These are phyloP conservation scores for Pheosia gnoma DNA, from an alignment of 2,888 invertebrate species.

Conservation along the genomic window DNA sequence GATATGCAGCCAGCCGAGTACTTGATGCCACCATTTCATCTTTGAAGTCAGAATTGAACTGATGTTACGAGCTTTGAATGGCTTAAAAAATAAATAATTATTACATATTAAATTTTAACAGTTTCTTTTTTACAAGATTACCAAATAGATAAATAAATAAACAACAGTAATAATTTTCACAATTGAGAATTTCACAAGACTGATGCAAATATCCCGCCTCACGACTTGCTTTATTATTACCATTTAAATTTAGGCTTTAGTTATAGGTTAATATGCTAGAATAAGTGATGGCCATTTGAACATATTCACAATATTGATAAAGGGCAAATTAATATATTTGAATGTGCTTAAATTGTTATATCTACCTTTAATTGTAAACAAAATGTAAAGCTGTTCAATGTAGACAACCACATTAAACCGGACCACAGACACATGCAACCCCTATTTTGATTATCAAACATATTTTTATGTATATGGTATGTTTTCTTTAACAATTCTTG, in stretches of 20 bases:
- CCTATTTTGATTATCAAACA: constrained; percentile 48
- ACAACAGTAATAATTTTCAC: constrained; percentile 80
- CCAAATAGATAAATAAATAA: constrained; percentile 78
- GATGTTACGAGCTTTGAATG: constrained; percentile 47
- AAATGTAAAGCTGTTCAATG: constrained; percentile 50
- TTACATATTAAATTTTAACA: constrained; percentile 49
- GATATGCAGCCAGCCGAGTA: constrained; percentile 74
- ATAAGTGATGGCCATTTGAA: constrained; percentile 65
- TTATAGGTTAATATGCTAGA: constrained; percentile 68
- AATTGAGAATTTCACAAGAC: constrained; percentile 83
- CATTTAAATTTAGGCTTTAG: constrained; percentile 79
- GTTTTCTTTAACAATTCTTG: constrained; percentile 66
- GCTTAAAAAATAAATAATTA: constrained; percentile 44
- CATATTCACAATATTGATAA: constrained; percentile 48
- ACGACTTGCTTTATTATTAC: constrained; percentile 84
- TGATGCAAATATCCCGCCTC: constrained; percentile 85
- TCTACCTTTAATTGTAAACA: constrained; percentile 37
- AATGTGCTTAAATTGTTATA: constrained; percentile 64
- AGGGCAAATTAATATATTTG: constrained; percentile 35
- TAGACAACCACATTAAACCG: constrained; percentile 53
- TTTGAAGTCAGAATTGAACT: constrained; percentile 80
- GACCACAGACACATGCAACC: constrained; percentile 47
- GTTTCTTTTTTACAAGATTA: constrained; percentile 76
- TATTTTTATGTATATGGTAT: constrained; percentile 55
- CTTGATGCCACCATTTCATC: constrained; percentile 79